Base-by-base conservation (phyloP, 2,888 invertebrate genomes). In the Gari tellinella region DNA sequence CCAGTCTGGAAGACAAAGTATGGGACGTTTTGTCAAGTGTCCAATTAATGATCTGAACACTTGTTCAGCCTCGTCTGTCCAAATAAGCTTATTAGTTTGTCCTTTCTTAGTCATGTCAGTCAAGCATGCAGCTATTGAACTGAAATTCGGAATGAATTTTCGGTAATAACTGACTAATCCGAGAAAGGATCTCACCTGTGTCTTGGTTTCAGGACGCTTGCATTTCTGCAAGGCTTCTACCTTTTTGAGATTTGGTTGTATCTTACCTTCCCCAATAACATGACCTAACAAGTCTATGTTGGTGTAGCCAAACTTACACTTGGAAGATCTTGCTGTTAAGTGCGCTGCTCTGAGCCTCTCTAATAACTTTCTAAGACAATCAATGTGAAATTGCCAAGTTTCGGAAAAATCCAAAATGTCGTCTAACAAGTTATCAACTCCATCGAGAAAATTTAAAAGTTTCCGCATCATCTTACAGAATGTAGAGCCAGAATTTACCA, bases 271-370 rank as follows among this genome's bases (percentile, higher is more conserved):
- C 12, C 76, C 72, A 0, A 76, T 64, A 14, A 57, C 14, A 26
- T 67, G 60, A 41, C 72, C 76, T 12, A 72, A 38, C 31, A 51
- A 63, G 7, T 63, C 68, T 14, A 73, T 14, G 2, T 21, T 19
- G 2, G 38, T 7, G 41, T 48, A 57, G 1, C 55, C 67, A 37
- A 67, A 38, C 15, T n/a, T 25, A 62, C 72, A 63, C 37, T 64
- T 77, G 14, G 46, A 60, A 15, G 67, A 69, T 61, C 53, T 76
- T 0, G 73, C 79, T 14, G 81, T 81, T 12, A 83, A 49, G 8
- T 49, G 37, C 0, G 67, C 70, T 5, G 61, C 41, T 10, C 68
- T 26, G 5, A 82, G 51, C 2, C 69, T 49, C 5, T 15, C 8
- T 17, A 80, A 61, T 19, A 81, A 21, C 37, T 66, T 57, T 25